Evolutionary conservation across 2,113 vertebrate genomes (phyloP).

Genomic region (Nesoenas mayeri): DNA sequence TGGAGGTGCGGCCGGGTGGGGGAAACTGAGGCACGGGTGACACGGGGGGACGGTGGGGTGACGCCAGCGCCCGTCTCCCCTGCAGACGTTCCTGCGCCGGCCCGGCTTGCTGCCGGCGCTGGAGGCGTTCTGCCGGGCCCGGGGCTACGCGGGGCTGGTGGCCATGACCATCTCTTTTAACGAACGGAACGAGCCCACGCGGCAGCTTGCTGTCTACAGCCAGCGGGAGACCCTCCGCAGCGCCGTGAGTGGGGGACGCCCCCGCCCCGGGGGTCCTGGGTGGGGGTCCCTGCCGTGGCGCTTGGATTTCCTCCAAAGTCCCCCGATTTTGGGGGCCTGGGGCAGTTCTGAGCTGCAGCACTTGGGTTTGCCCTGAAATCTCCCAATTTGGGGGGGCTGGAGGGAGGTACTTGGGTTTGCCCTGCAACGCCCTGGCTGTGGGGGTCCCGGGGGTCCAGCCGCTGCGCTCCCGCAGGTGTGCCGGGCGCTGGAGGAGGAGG

Average conservation of each 20-base stretch:
- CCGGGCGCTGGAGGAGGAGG: conserved; percentile 79
- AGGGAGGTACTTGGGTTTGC: no score
- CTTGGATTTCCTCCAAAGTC: no score
- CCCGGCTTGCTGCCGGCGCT: conserved; percentile 78
- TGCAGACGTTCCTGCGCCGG: conserved; percentile 81
- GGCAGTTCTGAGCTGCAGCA: neutral
- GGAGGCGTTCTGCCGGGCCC: conserved; percentile 78
- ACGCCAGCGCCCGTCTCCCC: fast-evolving
- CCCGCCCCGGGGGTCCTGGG: neutral
- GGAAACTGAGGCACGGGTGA: neutral
- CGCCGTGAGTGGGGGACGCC: conserved; percentile 61
- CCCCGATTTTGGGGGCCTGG: no score
- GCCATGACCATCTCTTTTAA: conserved; percentile 86
- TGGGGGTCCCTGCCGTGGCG: no score
- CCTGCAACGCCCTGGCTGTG: fast-evolving
- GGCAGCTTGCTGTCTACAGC: conserved; percentile 87
- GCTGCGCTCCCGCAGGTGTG: conserved; percentile 66
- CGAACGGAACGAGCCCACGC: conserved; percentile 76
- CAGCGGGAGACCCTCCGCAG: conserved; percentile 60
- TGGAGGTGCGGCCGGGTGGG: conserved; percentile 75
- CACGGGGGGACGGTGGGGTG: fast-evolving
- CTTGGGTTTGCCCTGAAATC: no score
- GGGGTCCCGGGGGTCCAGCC: neutral
- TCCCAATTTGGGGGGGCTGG: no score
- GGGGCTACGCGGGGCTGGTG: conserved; percentile 77